These are phyloP conservation scores for Solen grandis DNA, from an alignment of 1,140 invertebrate species.

Conservation along the genomic window DNA sequence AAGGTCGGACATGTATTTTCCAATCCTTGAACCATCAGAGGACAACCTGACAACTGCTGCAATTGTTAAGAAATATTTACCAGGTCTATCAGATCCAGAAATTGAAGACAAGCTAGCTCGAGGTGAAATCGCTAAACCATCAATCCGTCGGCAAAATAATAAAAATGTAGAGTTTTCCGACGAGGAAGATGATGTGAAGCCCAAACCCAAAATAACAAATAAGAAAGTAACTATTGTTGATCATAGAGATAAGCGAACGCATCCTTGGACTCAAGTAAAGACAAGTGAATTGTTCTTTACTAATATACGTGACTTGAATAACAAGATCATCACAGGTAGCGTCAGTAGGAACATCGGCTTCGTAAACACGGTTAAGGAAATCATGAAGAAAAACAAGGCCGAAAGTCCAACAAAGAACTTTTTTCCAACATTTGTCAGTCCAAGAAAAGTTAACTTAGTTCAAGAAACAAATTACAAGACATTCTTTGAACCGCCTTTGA, in stretches of 20 bases:
- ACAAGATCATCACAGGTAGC: conserved; percentile 59
- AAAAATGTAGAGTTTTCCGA: conserved; percentile 10
- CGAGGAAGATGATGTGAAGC: conserved; percentile 21
- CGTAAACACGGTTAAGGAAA: not conserved
- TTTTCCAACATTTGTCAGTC: conserved; percentile 63
- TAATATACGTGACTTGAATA: conserved; percentile 60
- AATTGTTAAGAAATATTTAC: conserved; percentile 56
- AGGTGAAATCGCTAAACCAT: conserved; percentile 54
- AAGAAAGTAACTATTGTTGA: conserved; percentile 48
- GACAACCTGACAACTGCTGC: conserved; percentile 58
- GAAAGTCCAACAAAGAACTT: not conserved
- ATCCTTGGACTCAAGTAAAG: not conserved
- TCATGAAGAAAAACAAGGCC: not conserved
- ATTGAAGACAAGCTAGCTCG: conserved; percentile 61
- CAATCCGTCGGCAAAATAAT: conserved; percentile 15
- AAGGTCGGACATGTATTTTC: conserved; percentile 58
- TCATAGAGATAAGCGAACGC: conserved; percentile 4
- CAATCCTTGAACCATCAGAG: conserved; percentile 55
- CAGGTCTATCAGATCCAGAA: conserved; percentile 54
- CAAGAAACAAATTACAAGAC: conserved; percentile 59
- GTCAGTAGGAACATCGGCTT: conserved; percentile 51
- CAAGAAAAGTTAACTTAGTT: conserved; percentile 55
- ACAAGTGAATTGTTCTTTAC: conserved; percentile 59
- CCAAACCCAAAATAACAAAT: conserved; percentile 4
- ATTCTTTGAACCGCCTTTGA: conserved; percentile 61